A percentile compares a stretch with the other conserved stretches of the same genome.
Conservation (phyloP, 2,888 invertebrate genomes). For the Saturnia pavonia region DNA sequence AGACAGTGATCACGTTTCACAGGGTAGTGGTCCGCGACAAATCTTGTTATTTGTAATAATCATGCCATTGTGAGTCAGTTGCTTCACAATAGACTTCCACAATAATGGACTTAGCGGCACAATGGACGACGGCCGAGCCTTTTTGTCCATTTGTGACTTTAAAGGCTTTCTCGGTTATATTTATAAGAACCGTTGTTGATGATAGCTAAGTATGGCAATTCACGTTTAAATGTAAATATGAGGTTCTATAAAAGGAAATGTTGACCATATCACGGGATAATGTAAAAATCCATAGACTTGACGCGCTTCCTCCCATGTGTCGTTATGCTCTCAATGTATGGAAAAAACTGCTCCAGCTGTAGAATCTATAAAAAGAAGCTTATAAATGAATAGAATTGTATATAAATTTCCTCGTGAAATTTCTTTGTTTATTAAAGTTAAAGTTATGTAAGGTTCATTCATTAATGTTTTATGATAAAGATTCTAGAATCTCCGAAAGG, state of each 20-base stretch:
- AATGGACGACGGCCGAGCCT: slow-evolving; percentile 39
- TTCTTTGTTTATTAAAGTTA: too few species aligned
- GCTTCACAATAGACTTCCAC: slow-evolving; percentile 43
- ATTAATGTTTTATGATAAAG: background rate
- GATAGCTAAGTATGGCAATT: background rate
- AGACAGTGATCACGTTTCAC: background rate
- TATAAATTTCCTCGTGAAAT: too few species aligned
- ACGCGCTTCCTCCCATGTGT: too few species aligned
- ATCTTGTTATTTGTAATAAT: slow-evolving; percentile 59
- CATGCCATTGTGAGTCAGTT: slow-evolving; percentile 45
- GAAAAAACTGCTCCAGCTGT: too few species aligned
- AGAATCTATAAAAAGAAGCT: too few species aligned
- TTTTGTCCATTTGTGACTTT: slow-evolving; percentile 30
- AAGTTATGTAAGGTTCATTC: background rate
- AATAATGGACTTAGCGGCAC: slow-evolving; percentile 45
- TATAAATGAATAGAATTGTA: too few species aligned
- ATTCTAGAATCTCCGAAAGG: background rate
- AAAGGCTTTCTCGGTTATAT: slow-evolving; percentile 16
- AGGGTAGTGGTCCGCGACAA: slow-evolving; percentile 28
- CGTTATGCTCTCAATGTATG: too few species aligned
- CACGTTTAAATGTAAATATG: slow-evolving; percentile 4
- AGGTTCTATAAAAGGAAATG: background rate
- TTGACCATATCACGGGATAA: background rate
- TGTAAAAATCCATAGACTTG: background rate
- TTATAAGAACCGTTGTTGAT: slow-evolving; percentile 8